These are phyloP conservation scores for Agrotis clavis DNA, from an alignment of 2,888 invertebrate genomes.

Conservation along the genomic window DNA sequence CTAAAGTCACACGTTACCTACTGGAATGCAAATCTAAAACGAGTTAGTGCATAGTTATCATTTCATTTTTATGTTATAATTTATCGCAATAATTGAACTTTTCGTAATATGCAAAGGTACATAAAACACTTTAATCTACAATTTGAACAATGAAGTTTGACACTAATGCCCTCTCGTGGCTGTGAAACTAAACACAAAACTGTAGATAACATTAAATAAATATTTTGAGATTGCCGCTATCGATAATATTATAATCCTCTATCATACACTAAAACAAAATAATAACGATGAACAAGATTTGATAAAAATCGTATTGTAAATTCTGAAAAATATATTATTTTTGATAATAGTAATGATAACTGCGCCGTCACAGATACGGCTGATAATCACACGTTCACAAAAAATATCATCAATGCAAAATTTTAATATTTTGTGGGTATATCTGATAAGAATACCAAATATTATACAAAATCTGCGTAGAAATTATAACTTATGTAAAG, in stretches of 20 bases:
- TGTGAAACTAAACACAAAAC: not conserved
- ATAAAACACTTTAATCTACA: not conserved
- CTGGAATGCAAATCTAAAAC: not conserved
- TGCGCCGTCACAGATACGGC: slow-evolving; percentile 26
- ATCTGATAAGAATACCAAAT: not conserved
- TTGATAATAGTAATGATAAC: slow-evolving; percentile 34
- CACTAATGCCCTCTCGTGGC: not conserved
- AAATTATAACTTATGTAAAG: not conserved
- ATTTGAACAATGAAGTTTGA: not conserved
- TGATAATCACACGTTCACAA: slow-evolving; percentile 12
- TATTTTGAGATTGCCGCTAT: slow-evolving; percentile 27
- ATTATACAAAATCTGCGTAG: not conserved
- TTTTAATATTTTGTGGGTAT: not conserved
- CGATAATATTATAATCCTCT: slow-evolving; percentile 25
- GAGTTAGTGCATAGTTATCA: not conserved
- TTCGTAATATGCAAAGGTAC: too few species aligned
- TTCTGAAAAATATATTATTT: slow-evolving; percentile 29
- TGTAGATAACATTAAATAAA: slow-evolving; percentile 12
- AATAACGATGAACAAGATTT: slow-evolving; percentile 41
- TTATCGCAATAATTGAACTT: too few species aligned
- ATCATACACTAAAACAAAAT: slow-evolving; percentile 46
- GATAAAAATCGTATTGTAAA: slow-evolving; percentile 36
- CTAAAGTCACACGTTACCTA: not conserved
- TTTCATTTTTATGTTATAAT: not conserved
- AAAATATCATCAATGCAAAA: slow-evolving; percentile 5